Evolutionary conservation across 1,140 invertebrate genomes (phyloP), one percentile per base, ranked within the genome.

Genomic region (Zophobas atratus): DNA sequence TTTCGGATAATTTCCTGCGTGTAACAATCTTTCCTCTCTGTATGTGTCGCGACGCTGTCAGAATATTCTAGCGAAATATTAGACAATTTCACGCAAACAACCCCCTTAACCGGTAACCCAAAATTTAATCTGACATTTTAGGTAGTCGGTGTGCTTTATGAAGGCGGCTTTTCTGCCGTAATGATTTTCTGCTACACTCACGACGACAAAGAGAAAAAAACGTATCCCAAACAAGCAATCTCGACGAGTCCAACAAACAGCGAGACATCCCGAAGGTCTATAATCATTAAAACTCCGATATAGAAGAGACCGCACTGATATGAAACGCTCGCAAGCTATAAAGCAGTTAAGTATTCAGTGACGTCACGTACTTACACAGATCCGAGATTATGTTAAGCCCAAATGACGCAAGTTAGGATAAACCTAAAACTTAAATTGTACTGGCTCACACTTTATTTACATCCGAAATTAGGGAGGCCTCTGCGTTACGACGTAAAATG

Each of bases 51-150:
- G 51, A 72, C 36, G 70, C 49, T 51, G 49, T 53, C 51, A 33
- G 70, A 53, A 55, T 72, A 55, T 72, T 72, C 70, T 36, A 36
- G 34, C 57, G 36, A 72, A 72, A 72, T 72, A 72, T 72, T 72
- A 72, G 70, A 72, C 70, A 72, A 72, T 72, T 72, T 72, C 70
- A 72, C 51, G 48, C 70, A 72, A 72, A 72, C 70, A 72, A 72
- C 70, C 70, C 70, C 53, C 70, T 72, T 72, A 72, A 72, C 43
- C 70, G 46, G 70, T 55, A 72, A 55, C 48, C 70, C 70, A 55
- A 72, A 72, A 72, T 72, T 72, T 72, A 72, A 72, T 72, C 70
- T 72, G 70, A 72, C 70, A 53, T 72, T 72, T 72, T 72, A 72
- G 70, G 70, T 53, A 72, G 46, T 72, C 48, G 70, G 33, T 72